These are phyloP conservation scores for Neuroscelio doddi DNA, from an alignment of 2,888 invertebrate genomes.

Conservation along the genomic window DNA sequence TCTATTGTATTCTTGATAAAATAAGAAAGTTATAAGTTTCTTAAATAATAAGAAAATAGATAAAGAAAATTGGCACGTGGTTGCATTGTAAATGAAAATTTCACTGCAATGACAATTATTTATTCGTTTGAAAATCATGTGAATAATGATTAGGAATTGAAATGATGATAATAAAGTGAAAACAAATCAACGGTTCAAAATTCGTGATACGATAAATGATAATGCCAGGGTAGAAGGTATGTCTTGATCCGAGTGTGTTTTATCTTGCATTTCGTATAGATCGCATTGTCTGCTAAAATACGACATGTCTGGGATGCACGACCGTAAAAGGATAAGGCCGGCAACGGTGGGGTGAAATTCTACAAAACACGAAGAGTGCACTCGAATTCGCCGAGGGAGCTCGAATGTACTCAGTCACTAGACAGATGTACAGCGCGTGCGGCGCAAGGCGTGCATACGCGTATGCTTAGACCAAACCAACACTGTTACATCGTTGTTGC, in stretches of 20 bases:
- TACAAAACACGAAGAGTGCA: slow-evolving; percentile 50
- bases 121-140: too few species aligned
- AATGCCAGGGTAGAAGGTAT: slow-evolving; percentile 33
- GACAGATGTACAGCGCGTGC: slow-evolving; percentile 20
- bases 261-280: slow-evolving; percentile 42
- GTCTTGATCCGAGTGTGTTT: slow-evolving; percentile 35
- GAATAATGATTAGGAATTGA: too few species aligned
- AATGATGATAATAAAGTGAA: too few species aligned
- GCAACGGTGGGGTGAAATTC: slow-evolving; percentile 43
- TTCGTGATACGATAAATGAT: too few species aligned
- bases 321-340: slow-evolving; percentile 44
- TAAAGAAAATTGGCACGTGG: too few species aligned
- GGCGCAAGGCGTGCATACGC: slow-evolving; percentile 28
- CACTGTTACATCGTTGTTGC: slow-evolving; percentile 14
- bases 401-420: slow-evolving; percentile 42
- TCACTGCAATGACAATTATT: too few species aligned
- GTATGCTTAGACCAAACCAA: slow-evolving; percentile 17
- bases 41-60: too few species aligned
- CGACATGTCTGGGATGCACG: slow-evolving; percentile 40
- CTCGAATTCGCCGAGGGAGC: slow-evolving; percentile 50
- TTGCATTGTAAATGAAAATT: too few species aligned
- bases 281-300: slow-evolving; percentile 45
- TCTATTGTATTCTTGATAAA: too few species aligned
- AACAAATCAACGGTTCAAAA: too few species aligned
- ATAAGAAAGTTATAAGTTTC: too few species aligned